Evolutionary conservation across 2,113 vertebrate genomes (phyloP).

Genomic region (Copsychus sechellarum): DNA sequence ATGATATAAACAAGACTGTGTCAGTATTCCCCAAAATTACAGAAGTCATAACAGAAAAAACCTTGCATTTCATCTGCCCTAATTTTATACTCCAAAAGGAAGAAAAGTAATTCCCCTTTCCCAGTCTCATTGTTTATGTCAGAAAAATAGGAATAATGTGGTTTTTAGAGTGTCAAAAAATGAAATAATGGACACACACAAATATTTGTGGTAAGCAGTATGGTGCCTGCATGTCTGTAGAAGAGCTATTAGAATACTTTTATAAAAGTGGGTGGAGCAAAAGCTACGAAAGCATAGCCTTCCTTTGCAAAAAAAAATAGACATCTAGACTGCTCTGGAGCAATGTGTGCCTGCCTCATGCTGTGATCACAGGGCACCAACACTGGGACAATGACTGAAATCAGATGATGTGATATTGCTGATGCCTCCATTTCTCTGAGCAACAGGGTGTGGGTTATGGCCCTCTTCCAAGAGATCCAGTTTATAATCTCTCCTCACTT

Average conservation of each 20-base stretch:
- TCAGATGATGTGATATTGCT: accelerated
- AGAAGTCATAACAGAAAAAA: neutral
- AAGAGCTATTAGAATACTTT: neutral
- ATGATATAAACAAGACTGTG: neutral
- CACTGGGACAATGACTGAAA: neutral
- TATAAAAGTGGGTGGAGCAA: neutral
- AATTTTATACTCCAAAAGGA: neutral
- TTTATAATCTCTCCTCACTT: neutral
- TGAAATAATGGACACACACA: neutral
- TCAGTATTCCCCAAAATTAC: neutral
- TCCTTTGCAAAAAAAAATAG: neutral
- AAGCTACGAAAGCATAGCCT: neutral
- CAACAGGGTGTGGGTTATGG: neutral
- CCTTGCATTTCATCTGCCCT: neutral
- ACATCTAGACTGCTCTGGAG: neutral
- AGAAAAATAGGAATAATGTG: neutral
- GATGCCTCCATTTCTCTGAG: neutral
- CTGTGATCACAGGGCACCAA: neutral
- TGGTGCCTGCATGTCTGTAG: neutral
- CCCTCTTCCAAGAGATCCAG: neutral
- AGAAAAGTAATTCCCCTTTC: neutral
- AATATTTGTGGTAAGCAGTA: neutral
- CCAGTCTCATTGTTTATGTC: neutral
- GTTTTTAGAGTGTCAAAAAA: accelerated
- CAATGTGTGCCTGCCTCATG: neutral